Base-by-base conservation (phyloP, 2,888 invertebrate species). In the Diogma glabrata region DNA sequence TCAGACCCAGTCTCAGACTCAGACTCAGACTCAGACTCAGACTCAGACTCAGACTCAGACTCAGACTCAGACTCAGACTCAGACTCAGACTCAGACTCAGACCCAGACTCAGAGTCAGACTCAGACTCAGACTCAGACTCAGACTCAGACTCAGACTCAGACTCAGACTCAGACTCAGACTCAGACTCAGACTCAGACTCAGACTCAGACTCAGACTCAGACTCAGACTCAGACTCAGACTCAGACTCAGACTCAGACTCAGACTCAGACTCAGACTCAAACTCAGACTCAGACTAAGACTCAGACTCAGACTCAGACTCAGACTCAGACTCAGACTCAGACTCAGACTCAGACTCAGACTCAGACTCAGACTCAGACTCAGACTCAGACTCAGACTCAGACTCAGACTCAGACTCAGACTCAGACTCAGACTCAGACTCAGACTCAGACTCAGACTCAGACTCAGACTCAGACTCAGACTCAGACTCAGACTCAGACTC, bases 381-480 rank as follows among this genome's bases (percentile, higher is more conserved):
- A 16, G 33, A 33, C 33, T 33, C 14, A 16, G 33, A 33, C 33
- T 33, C 14, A 16, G 33, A 33, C 33, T 33, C 14, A 16, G 33
- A 33, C 33, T 33, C 46, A 28, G 23, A 30, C 51, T 51, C 46
- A 28, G 23, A 30, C 51, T 51, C 46, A 16, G 23, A 3, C 51
- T 51, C 46, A 16, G 23, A 30, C 51, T 51, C 46, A 16, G 24
- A 30, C 51, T 51, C 46, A 17, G 23, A 30, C 51, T 51, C 46
- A 16, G 23, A 30, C 51, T 51, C 46, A 16, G 23, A 30, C 51
- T 51, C 46, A 16, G 23, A 30, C 51, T 51, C 46, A 16, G 23
- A 30, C 51, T 51, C 46, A n/a, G 20, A 50, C 50, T 50, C 43
- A n/a, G 20, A 50, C 50, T 50, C 43, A n/a, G 20, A 50, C 50